Evolutionary conservation across 2,888 invertebrate species (phyloP).

Genomic region (Athetis lepigone): DNA sequence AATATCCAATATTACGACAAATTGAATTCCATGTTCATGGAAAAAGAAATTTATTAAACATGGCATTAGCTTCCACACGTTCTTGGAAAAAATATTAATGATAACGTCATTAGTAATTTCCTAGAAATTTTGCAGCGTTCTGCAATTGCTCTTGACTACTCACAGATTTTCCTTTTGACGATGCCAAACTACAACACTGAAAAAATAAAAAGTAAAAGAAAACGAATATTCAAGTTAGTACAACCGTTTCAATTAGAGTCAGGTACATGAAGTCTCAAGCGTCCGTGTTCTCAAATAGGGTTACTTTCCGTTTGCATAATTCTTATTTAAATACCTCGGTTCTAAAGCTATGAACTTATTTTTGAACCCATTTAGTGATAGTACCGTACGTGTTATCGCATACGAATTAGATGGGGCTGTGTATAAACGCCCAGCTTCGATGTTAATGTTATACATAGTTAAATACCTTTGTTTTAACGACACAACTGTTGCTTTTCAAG

Average conservation of each 20-base stretch:
- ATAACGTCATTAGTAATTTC: conserved; percentile 21
- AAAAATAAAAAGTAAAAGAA: not conserved
- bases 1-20: conserved; percentile 4
- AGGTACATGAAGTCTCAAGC: not conserved
- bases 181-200: not conserved
- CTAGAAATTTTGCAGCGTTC: conserved; percentile 13
- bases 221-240: conserved; percentile 2
- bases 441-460: conserved; percentile 15
- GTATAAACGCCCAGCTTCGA: not conserved
- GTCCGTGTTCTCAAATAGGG: conserved; percentile 1
- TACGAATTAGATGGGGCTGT: conserved; percentile 33
- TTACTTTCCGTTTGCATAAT: conserved; percentile 14
- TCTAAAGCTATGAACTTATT: conserved; percentile 1
- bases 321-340: conserved; percentile 15
- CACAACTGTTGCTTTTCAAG: conserved; percentile 39
- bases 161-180: conserved; percentile 13
- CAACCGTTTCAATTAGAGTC: conserved; percentile 19
- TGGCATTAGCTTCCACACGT: conserved; percentile 35
- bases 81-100: conserved; percentile 15
- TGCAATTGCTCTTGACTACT: conserved; percentile 8
- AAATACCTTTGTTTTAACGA: conserved; percentile 6
- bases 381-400: conserved; percentile 36
- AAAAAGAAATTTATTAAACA: too few species aligned
- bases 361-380: conserved; percentile 1
- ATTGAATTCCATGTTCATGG: conserved; percentile 17